Evolutionary conservation across 1,140 invertebrate genomes (phyloP).

Genomic region (Drosophila varians): DNA sequence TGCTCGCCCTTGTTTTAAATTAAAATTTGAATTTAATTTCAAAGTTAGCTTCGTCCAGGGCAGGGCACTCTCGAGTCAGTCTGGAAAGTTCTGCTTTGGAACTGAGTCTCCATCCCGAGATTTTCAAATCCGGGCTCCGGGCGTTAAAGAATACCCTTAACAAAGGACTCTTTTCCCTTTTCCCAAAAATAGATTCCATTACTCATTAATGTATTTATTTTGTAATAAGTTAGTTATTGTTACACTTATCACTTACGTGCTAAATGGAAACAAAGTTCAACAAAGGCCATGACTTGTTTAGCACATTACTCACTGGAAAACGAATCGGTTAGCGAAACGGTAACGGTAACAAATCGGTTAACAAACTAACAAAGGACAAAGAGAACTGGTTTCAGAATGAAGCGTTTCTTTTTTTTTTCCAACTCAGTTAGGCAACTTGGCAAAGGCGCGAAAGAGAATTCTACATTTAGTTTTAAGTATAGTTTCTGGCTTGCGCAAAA

Average conservation of each 20-base stretch:
- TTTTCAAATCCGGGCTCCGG: no score
- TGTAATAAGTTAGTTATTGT: slow-evolving; percentile 78
- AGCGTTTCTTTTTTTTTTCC: no score
- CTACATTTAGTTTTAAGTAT: slow-evolving; percentile 15
- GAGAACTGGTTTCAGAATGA: slow-evolving; percentile 18
- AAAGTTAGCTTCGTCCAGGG: slow-evolving; percentile 7
- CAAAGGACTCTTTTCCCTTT: background rate
- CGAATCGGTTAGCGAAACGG: slow-evolving; percentile 4
- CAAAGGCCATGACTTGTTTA: slow-evolving; percentile 32
- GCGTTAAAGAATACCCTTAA: no score
- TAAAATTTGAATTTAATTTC: slow-evolving; percentile 48
- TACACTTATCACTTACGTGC: slow-evolving; percentile 70
- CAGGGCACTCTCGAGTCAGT: background rate
- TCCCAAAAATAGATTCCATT: background rate
- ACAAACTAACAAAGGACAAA: slow-evolving; percentile 25
- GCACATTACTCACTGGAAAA: slow-evolving; percentile 38
- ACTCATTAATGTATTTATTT: slow-evolving; percentile 60
- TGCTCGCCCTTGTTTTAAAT: slow-evolving; percentile 8
- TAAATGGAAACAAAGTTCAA: slow-evolving; percentile 50
- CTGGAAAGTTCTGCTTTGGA: slow-evolving; percentile 2
- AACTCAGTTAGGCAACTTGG: slow-evolving; percentile 74
- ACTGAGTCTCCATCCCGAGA: background rate
- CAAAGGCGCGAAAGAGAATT: slow-evolving; percentile 69
- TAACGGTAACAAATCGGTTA: slow-evolving; percentile 14
- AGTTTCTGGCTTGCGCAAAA: slow-evolving; percentile 51